phyloP scores from a whole-genome alignment of 2,888 invertebrate genomes.

The Euplagia quadripunctaria region DNA sequence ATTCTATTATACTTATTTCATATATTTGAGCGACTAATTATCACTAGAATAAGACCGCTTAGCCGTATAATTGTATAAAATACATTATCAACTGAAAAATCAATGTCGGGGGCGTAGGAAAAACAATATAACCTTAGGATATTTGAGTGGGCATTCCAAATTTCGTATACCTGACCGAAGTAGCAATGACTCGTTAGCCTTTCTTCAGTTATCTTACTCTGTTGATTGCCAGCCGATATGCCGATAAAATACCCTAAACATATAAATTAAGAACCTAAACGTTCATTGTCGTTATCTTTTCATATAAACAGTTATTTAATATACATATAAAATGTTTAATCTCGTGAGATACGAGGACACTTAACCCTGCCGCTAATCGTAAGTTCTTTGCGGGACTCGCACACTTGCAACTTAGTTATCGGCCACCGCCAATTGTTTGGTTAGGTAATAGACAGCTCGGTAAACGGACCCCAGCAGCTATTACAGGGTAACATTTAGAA shows the following conservation, averaged over 20 bases:
- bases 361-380: conserved; percentile 51
- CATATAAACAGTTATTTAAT: conserved; percentile 26
- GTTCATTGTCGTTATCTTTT: conserved; percentile 19
- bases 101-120: no score
- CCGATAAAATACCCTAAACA: conserved; percentile 1
- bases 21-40: neutral
- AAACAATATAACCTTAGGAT: neutral
- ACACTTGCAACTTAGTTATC: conserved; percentile 79
- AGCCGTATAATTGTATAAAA: neutral
- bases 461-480: conserved; percentile 57
- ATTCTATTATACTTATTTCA: neutral
- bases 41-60: neutral
- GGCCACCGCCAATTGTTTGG: conserved; percentile 78
- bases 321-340: conserved; percentile 27
- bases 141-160: neutral
- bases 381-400: conserved; percentile 60
- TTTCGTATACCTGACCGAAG: neutral
- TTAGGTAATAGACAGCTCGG: conserved; percentile 75
- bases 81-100: neutral
- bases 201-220: neutral
- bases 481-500: conserved; percentile 68
- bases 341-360: conserved; percentile 36
- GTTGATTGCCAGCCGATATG: neutral
- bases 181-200: neutral
- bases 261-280: conserved; percentile 15